Base-by-base conservation (phyloP, 2,113 vertebrate species). In the Ovis canadensis region DNA sequence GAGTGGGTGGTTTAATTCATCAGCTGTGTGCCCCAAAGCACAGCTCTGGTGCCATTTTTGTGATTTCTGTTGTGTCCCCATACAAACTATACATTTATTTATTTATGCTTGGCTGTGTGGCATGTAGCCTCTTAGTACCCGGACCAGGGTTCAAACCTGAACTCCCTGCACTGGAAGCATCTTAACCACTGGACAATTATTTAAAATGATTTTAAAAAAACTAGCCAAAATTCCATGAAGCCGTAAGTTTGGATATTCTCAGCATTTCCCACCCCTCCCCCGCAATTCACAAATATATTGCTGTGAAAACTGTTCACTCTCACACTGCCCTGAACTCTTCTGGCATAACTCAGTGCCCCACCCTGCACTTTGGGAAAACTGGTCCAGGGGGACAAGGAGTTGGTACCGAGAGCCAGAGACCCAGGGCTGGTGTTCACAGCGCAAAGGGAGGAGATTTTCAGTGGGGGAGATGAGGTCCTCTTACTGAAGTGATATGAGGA, bases 341-440 rank as follows among this genome's bases (percentile, higher is more conserved):
- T 29, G 1, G 11, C 14, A 6, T 7, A 6, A 23, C 23, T 15
- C 6, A 10, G 12, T 0, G 27, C 77, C 13, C 50, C 29, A 9
- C 48, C 33, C 27, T 21, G 11, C 14, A 16, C 43, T 60, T 21
- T 36, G 71, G 57, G 52, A 82, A 55, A 52, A 71, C 21, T 23
- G 50, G n/a, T 29, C 12, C 84, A 54, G 12, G n/a, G 54, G n/a
- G 59, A 54, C 1, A 25, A 74, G 71, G 40, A n/a, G 8, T 3
- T 0, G 0, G 36, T 19, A 11, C 3, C 1, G 2, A 40, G 36
- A 55, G 40, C 33, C n/a, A 12, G 81, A 57, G 5, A 36, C 57
- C 7, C 0, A 3, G 11, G 48, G 40, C 23, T 15, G 29, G 40
- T 17, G 33, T 19, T 7, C 48, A 29, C 40, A 16, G 2, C 1